A percentile compares a stretch with the other conserved stretches of the same genome.
phyloP scores from a whole-genome alignment of 1,140 invertebrate species.

The Drosophila tristis region DNA sequence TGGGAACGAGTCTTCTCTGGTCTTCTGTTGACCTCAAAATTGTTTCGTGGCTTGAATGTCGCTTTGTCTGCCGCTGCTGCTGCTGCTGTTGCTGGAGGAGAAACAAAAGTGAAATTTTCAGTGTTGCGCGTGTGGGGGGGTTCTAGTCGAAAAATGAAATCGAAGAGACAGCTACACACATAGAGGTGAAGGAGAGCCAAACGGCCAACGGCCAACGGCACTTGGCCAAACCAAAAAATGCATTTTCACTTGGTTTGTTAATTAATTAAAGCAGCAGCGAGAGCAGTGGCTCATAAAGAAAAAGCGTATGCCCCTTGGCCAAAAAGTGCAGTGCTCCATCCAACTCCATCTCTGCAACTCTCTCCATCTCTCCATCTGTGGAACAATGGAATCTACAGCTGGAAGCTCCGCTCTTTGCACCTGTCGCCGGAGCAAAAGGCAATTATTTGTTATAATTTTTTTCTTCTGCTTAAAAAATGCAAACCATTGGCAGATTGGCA shows the following conservation, averaged over 20 bases:
- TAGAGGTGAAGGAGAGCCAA: conserved; percentile 11
- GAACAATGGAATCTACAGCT: conserved; percentile 37
- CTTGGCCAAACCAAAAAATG: conserved; percentile 45
- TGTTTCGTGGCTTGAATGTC: conserved; percentile 70
- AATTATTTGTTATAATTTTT: conserved; percentile 77
- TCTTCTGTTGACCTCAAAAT: conserved; percentile 72
- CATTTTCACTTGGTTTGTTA: conserved; percentile 70
- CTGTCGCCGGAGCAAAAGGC: conserved; percentile 49
- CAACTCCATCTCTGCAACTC: too few relatives aligned
- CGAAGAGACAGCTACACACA: conserved; percentile 20
- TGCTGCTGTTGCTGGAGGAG: conserved; percentile 35
- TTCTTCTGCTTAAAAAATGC: conserved; percentile 71
- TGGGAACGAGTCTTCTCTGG: conserved; percentile 61
- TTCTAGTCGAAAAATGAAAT: conserved; percentile 51
- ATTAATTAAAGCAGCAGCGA: conserved; percentile 58
- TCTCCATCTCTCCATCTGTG: conserved; percentile 5
- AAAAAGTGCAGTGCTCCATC: conserved; percentile 35
- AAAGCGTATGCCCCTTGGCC: conserved; percentile 36
- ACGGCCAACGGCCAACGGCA: conserved; percentile 34
- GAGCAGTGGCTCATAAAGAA: conserved; percentile 36
- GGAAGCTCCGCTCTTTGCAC: conserved; percentile 19
- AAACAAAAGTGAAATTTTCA: conserved; percentile 78
- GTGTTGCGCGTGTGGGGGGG: conserved; percentile 16
- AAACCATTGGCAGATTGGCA: conserved; percentile 56
- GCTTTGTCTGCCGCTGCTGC: conserved; percentile 57